phyloP scores from a whole-genome alignment of 2,113 vertebrate genomes.

The Pungitius pungitius region DNA sequence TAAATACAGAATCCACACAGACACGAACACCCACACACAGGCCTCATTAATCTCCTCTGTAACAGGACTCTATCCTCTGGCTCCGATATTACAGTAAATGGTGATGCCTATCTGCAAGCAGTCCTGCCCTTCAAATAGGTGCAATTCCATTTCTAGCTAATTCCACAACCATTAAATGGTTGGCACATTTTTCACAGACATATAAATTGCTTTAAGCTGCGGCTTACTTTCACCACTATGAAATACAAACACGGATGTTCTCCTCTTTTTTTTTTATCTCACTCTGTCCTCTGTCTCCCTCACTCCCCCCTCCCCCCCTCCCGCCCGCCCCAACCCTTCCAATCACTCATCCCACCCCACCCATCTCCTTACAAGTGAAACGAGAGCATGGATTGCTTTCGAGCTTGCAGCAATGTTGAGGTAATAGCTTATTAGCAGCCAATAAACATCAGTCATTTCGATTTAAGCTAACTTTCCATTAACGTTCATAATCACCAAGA shows the following conservation, averaged over 20 bases:
- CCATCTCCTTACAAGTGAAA: constrained; percentile 63
- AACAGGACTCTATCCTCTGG: constrained; percentile 78
- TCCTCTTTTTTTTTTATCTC: constrained; percentile 69
- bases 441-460: constrained; percentile 76
- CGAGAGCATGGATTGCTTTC: constrained; percentile 63
- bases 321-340: constrained; percentile 23
- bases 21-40: constrained; percentile 46
- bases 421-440: constrained; percentile 76
- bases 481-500: constrained; percentile 64
- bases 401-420: constrained; percentile 73
- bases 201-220: constrained; percentile 78
- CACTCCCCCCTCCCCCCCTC: constrained; percentile 6
- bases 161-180: constrained; percentile 76
- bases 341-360: constrained; percentile 43
- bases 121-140: constrained; percentile 79
- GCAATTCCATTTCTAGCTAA: constrained; percentile 73
- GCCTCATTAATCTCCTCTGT: constrained; percentile 79
- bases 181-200: constrained; percentile 73
- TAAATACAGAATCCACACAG: constrained; percentile 74
- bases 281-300: constrained; percentile 66
- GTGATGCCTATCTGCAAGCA: constrained; percentile 78
- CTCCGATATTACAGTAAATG: constrained; percentile 81
- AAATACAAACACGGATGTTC: constrained; percentile 76
- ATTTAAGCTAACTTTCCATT: constrained; percentile 67
- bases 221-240: constrained; percentile 71